Conservation (phyloP, 1,140 invertebrate genomes). For the Drusus annulatus region DNA sequence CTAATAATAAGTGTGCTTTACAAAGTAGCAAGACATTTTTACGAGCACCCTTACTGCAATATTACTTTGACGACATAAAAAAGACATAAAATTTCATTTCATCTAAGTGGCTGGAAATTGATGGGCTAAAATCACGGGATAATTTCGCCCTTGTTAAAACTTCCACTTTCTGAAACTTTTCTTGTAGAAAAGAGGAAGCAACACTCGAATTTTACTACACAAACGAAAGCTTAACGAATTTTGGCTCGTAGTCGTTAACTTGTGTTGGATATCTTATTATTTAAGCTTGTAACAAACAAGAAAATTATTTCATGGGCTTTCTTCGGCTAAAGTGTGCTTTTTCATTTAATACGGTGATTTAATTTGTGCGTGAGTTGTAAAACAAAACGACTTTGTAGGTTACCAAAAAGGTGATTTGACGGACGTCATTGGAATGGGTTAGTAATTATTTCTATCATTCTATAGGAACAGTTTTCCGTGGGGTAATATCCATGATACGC, state of each 20-base stretch:
- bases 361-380: too few species aligned
- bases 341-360: too few species aligned
- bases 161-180: background rate
- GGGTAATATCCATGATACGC: too few species aligned
- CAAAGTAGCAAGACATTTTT: constrained; percentile 20
- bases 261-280: background rate
- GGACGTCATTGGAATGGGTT: too few species aligned
- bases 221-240: background rate
- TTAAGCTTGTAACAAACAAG: constrained; percentile 9
- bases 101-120: constrained; percentile 31
- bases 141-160: constrained; percentile 29
- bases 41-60: constrained; percentile 29
- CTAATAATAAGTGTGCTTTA: too few species aligned
- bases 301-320: too few species aligned
- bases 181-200: background rate
- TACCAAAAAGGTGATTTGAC: too few species aligned
- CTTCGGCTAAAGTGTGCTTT: too few species aligned
- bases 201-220: constrained; percentile 11
- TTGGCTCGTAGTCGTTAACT: constrained; percentile 15
- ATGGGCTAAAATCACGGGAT: constrained; percentile 32
- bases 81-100: constrained; percentile 40
- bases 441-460: too few species aligned
- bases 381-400: too few species aligned
- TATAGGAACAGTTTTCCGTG: too few species aligned
- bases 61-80: constrained; percentile 39